Conservation (phyloP, 2,113 vertebrate genomes). For the Aptenodytes patagonicus region DNA sequence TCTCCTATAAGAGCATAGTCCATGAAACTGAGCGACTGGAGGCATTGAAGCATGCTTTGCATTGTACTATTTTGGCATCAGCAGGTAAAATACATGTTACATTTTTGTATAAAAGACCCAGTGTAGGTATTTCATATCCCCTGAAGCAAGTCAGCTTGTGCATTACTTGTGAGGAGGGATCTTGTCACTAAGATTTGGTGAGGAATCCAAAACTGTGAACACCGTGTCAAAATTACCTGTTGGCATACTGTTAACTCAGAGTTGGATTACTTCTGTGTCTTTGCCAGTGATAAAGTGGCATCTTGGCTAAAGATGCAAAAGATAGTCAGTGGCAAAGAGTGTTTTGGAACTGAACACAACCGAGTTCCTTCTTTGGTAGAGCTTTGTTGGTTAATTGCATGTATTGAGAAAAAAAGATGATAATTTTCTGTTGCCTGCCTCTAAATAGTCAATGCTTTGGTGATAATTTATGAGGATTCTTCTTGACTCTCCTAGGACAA, state of each 20-base stretch:
- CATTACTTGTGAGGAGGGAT: neutral
- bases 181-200: neutral
- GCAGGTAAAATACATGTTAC: constrained; percentile 80
- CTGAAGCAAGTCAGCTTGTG: neutral
- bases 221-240: fast-evolving
- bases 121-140: neutral
- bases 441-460: neutral
- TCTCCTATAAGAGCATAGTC: constrained; percentile 97
- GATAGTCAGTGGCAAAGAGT: neutral
- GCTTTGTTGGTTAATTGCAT: neutral
- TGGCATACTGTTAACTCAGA: neutral
- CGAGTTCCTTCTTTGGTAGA: neutral
- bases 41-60: constrained; percentile 94
- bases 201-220: neutral
- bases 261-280: neutral
- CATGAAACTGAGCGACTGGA: constrained; percentile 94
- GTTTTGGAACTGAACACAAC: neutral
- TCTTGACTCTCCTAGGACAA: constrained; percentile 79
- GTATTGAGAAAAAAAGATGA: neutral
- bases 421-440: neutral
- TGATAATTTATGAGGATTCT: neutral
- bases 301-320: neutral
- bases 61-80: constrained; percentile 97
- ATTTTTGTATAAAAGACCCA: neutral
- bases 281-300: neutral